phyloP scores from a whole-genome alignment of 1,140 invertebrate genomes.

The Oryctes rhinoceros region DNA sequence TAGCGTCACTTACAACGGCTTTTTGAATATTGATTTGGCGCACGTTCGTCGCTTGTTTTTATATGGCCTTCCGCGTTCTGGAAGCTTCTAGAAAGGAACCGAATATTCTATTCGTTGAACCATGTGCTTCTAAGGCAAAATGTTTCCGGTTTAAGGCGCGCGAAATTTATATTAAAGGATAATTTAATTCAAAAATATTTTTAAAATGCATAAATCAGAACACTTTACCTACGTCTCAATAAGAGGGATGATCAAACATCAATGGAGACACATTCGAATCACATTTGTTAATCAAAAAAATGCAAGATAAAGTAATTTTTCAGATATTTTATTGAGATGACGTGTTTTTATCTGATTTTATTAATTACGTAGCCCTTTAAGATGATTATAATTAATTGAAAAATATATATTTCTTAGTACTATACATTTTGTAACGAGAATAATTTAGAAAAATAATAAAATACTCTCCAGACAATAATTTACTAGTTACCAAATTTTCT shows the following conservation, averaged over 20 bases:
- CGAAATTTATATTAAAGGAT: slow-evolving; percentile 40
- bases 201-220: neutral
- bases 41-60: slow-evolving; percentile 48
- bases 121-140: neutral
- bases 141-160: slow-evolving; percentile 45
- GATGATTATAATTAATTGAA: too few relatives aligned
- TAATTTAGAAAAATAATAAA: too few relatives aligned
- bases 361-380: neutral
- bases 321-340: neutral
- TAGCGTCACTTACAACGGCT: neutral
- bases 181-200: neutral
- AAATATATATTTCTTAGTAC: too few relatives aligned
- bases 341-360: neutral
- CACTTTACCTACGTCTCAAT: neutral
- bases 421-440: too few relatives aligned
- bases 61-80: slow-evolving; percentile 55
- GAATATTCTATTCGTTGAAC: slow-evolving; percentile 45
- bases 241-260: neutral
- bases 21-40: slow-evolving; percentile 42
- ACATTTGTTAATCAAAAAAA: neutral
- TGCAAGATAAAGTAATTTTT: neutral
- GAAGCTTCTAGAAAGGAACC: slow-evolving; percentile 55
- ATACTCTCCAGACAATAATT: too few relatives aligned
- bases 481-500: too few relatives aligned
- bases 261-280: neutral